Conservation (phyloP, 2,113 vertebrate species). For the Murina feae region DNA sequence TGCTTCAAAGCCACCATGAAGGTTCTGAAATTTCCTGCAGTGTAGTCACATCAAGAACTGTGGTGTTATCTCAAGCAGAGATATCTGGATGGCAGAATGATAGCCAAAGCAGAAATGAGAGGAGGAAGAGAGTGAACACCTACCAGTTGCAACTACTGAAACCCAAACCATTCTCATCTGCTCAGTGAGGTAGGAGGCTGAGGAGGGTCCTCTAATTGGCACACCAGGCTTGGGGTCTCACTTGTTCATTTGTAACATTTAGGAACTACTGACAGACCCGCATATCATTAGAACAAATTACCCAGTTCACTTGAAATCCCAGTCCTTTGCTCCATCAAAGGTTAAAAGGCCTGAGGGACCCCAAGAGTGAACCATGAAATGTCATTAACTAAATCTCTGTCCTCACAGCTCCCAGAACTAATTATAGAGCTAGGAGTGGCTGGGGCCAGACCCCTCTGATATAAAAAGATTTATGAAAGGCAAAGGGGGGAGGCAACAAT, state of each 20-base stretch:
- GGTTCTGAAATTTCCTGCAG: background rate
- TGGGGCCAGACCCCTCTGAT: conserved; percentile 62
- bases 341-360: conserved; percentile 10
- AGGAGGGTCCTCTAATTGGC: background rate
- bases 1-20: background rate
- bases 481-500: conserved; percentile 42
- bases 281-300: background rate
- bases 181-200: background rate
- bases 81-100: background rate
- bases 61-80: background rate
- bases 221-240: background rate
- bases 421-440: conserved; percentile 71
- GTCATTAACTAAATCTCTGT: conserved; percentile 55
- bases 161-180: background rate
- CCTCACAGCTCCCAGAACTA: conserved; percentile 46
- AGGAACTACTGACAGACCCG: background rate
- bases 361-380: conserved; percentile 34
- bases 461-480: conserved; percentile 78
- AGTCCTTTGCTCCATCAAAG: background rate
- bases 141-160: background rate
- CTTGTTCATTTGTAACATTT: background rate
- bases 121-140: background rate
- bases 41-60: background rate
- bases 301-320: background rate
- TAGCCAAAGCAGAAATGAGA: background rate